Evolutionary conservation across 2,113 vertebrate genomes (phyloP).

Genomic region (Myrmophylax atrothorax): DNA sequence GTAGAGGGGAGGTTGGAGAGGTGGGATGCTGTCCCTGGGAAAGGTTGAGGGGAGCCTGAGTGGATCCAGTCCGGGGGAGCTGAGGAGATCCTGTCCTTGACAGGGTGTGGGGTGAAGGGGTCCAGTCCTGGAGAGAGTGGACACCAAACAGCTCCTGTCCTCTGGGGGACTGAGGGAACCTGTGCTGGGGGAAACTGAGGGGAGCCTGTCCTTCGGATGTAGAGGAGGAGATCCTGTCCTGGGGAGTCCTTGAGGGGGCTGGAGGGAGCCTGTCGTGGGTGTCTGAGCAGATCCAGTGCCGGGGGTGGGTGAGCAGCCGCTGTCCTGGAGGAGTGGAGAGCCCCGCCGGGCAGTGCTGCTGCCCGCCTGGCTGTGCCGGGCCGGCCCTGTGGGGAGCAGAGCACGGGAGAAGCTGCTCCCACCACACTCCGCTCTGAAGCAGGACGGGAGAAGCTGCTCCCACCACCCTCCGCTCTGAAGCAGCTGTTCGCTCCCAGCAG

Average conservation of each 20-base stretch:
- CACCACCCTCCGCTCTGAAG: rapidly evolving
- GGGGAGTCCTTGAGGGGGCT: not conserved
- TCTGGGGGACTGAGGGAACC: not conserved
- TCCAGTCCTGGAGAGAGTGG: not conserved
- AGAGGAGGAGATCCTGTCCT: not conserved
- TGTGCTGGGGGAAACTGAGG: not conserved
- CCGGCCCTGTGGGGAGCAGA: not conserved
- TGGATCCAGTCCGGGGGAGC: not conserved
- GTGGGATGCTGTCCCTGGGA: not conserved
- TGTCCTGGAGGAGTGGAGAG: not conserved
- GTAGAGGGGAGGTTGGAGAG: too few relatives aligned
- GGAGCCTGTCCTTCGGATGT: not conserved
- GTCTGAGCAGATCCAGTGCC: not conserved
- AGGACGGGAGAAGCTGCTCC: not conserved
- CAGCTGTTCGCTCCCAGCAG: too few relatives aligned
- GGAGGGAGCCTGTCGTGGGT: rapidly evolving
- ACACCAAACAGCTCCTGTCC: not conserved
- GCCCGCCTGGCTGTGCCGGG: rapidly evolving
- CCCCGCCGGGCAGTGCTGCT: not conserved
- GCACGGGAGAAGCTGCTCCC: not conserved
- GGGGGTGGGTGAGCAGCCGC: not conserved
- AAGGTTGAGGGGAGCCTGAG: not conserved
- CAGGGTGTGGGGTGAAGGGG: not conserved
- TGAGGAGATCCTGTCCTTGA: not conserved
- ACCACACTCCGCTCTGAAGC: rapidly evolving